Percentiles rank a stretch among this genome's conserved stretches.
phyloP scores from a whole-genome alignment of 2,888 invertebrate genomes.

The Temnothorax unifasciatus region DNA sequence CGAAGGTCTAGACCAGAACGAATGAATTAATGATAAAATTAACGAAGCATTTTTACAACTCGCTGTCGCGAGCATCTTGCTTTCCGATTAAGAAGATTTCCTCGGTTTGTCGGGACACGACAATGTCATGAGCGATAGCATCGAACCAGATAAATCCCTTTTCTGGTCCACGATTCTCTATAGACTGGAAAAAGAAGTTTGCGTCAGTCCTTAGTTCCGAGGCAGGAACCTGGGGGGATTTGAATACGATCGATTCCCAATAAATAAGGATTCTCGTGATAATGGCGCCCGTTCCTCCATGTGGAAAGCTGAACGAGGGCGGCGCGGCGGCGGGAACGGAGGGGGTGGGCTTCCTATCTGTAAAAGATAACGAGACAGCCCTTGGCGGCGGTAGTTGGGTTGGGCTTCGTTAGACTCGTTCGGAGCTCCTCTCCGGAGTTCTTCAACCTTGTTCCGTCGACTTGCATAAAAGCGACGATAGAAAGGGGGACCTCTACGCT shows the following conservation, averaged over 20 bases:
- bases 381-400: slow-evolving; percentile 75
- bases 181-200: slow-evolving; percentile 63
- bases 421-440: slow-evolving; percentile 63
- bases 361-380: slow-evolving; percentile 81
- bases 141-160: slow-evolving; percentile 67
- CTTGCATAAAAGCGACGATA: slow-evolving; percentile 49
- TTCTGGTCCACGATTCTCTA: slow-evolving; percentile 63
- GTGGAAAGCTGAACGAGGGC: slow-evolving; percentile 69
- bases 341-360: slow-evolving; percentile 77
- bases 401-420: slow-evolving; percentile 75
- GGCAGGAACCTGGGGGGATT: slow-evolving; percentile 72
- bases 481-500: slow-evolving; percentile 31
- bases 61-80: no score
- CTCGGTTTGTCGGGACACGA: slow-evolving; percentile 27
- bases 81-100: slow-evolving; percentile 28
- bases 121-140: slow-evolving; percentile 39
- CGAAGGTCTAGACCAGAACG: not conserved
- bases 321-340: slow-evolving; percentile 57
- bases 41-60: not conserved
- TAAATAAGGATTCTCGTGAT: slow-evolving; percentile 83
- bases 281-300: slow-evolving; percentile 77
- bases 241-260: slow-evolving; percentile 83
- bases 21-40: slow-evolving; percentile 1
- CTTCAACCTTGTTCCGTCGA: slow-evolving; percentile 67
- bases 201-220: slow-evolving; percentile 60